Evolutionary conservation across 2,888 invertebrate genomes (phyloP).

Genomic region (Andrena minutula): DNA sequence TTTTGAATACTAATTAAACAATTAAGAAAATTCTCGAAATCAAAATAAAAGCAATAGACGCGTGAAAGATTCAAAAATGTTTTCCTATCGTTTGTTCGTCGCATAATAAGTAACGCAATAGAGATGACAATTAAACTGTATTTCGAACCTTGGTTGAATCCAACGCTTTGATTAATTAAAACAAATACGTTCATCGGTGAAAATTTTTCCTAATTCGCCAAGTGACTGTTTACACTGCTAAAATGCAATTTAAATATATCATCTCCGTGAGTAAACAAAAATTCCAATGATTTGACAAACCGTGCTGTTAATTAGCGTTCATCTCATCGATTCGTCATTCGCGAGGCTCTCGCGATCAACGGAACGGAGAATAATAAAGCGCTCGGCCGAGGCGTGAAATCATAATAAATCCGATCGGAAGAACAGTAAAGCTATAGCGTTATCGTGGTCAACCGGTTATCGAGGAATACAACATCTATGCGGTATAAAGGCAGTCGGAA

Average conservation of each 20-base stretch:
- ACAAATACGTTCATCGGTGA: not conserved
- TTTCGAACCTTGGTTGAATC: not conserved
- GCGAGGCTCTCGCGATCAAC: not conserved
- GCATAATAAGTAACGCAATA: no score
- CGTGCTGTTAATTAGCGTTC: not conserved
- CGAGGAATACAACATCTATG: constrained; percentile 26
- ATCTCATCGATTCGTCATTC: not conserved
- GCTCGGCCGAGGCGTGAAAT: not conserved
- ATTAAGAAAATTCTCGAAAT: not conserved
- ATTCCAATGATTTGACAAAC: constrained; percentile 32
- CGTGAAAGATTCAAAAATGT: not conserved
- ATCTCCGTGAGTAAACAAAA: constrained; percentile 1
- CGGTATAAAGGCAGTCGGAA: constrained; percentile 48
- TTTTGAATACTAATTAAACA: not conserved
- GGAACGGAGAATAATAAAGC: constrained; percentile 1
- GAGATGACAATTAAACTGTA: not conserved
- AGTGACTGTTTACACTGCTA: not conserved
- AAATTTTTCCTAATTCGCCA: not conserved
- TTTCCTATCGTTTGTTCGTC: not conserved
- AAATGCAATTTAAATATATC: not conserved
- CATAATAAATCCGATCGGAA: not conserved
- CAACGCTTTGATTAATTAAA: not conserved
- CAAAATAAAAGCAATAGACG: not conserved
- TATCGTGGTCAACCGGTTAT: constrained; percentile 23
- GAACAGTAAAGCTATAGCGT: constrained; percentile 5